Percentiles rank a stretch among this genome's conserved stretches.
These are phyloP conservation scores for Procambarus clarkii DNA, from an alignment of 1,140 invertebrate species.

Conservation along the genomic window DNA sequence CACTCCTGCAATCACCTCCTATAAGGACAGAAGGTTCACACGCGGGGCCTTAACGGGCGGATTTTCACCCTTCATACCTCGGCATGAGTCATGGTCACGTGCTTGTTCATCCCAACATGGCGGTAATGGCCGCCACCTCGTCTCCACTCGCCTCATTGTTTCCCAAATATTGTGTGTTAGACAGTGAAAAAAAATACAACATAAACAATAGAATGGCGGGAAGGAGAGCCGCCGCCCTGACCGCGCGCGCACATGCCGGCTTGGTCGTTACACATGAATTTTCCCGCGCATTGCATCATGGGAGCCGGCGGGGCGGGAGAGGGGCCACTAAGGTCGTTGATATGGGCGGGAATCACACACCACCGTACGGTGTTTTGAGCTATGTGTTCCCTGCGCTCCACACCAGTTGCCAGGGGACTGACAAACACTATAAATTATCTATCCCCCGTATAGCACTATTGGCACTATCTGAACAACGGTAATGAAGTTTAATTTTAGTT, in stretches of 20 bases:
- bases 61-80: neutral
- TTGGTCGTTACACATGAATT: conserved; percentile 64
- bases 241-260: conserved; percentile 58
- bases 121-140: neutral
- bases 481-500: too few relatives aligned
- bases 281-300: conserved; percentile 62
- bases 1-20: too few relatives aligned
- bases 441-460: too few relatives aligned
- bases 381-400: neutral
- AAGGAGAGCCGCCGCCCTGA: conserved; percentile 7
- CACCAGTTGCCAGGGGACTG: conserved; percentile 18
- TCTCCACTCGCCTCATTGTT: neutral
- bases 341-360: neutral
- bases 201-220: neutral
- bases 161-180: neutral
- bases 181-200: neutral
- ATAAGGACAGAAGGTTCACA: neutral
- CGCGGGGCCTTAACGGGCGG: neutral
- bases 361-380: neutral
- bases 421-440: neutral
- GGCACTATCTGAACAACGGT: too few relatives aligned
- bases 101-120: neutral
- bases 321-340: neutral
- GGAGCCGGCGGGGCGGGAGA: conserved; percentile 19
- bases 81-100: neutral